Evolutionary conservation across 1,140 invertebrate genomes (phyloP), one percentile per base, ranked within the genome.

Genomic region (Drosophila jambulina): DNA sequence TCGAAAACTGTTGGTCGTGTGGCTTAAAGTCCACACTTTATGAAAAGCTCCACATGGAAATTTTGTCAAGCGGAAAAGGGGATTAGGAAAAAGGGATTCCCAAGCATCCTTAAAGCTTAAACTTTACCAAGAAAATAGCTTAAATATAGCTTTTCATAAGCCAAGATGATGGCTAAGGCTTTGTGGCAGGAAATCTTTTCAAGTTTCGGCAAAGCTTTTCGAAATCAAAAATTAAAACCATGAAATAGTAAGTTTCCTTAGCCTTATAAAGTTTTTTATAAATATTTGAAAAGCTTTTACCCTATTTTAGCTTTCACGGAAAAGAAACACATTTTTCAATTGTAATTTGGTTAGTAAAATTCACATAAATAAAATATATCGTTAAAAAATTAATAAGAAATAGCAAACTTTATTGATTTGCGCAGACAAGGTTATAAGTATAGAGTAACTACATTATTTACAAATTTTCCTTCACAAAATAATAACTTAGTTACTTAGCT

Each of bases 1-100:
- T 21, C 38, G 32, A 34, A 34, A 42, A 27, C 51, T 5, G 34
- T 71, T 34, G 21, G 34, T 42, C 45, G 4, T 17, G 38, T 38
- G 51, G 43, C 54, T 71, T 51, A 42, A 71, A 12, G 36, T 72
- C 36, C 45, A 51, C 53, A 38, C 15, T 43, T 32, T 34, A 19
- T 25, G 17, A 21, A 70, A 71, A 71, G 49, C 67, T 69, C 9
- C 0, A 21, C 13, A 15, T 38, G 32, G 4, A 23, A 49, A n/a
- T 51, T 49, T 25, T 34, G 17, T 29, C 5, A 8, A 10, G 15
- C 8, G 2, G 25, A n/a, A 38, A 60, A 60, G 2, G 8, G 46
- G 38, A 45, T 70, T 68, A 32, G 21, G 12, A 34, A 34, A 34
- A 12, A 2, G 10, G 32, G 8, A 25, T 34, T 36, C 3, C 3